Base-by-base conservation (phyloP, 2,113 vertebrate species). In the Eudyptes chrysolophus region DNA sequence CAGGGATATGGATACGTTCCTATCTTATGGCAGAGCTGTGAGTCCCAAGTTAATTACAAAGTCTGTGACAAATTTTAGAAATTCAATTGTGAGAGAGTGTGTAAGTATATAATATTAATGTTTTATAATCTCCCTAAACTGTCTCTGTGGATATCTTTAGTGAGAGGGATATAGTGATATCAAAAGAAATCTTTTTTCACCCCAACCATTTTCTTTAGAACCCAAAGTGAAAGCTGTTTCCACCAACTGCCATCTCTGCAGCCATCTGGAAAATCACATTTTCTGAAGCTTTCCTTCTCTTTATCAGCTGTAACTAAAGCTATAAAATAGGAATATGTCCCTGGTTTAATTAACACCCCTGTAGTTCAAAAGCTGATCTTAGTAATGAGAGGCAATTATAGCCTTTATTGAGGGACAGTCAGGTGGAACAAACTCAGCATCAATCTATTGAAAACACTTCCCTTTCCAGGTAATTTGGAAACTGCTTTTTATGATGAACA, bases 181-280 rank as follows among this genome's bases (percentile, higher is more conserved):
- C 85, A 74, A 95, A 92, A 89, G 54, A 83, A 71, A 70, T 68
- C 27, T 90, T 88, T 92, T 88, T 93, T 92, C 66, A 80, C 82
- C 55, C 75, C 68, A 95, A 44, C 70, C 49, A 25, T 94, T 95
- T 88, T 90, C 74, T 96, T 90, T 74, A 83, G 78, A 94, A 85
- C 46, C 26, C 48, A 48, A 88, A 96, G 58, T 55, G 81, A 92
- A 92, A 94, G 84, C 89, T 96, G 85, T 96, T 97, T 95, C 71
- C 48, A 88, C 92, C 89, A 97, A 97, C 82, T 97, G 82, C 94
- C 69, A 78, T 96, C 87, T 88, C 82, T 83, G 71, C 92, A 95
- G 38, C 93, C 92, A 96, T 96, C 94, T 97, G 95, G 95, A 96
- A 97, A 96, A 97, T 93, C 93, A 86, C 87, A 90, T 97, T 97